Percentiles rank a stretch among this genome's conserved stretches.
These are phyloP conservation scores for Etia nguti DNA, from an alignment of 2,113 vertebrate genomes.

Conservation along the genomic window DNA sequence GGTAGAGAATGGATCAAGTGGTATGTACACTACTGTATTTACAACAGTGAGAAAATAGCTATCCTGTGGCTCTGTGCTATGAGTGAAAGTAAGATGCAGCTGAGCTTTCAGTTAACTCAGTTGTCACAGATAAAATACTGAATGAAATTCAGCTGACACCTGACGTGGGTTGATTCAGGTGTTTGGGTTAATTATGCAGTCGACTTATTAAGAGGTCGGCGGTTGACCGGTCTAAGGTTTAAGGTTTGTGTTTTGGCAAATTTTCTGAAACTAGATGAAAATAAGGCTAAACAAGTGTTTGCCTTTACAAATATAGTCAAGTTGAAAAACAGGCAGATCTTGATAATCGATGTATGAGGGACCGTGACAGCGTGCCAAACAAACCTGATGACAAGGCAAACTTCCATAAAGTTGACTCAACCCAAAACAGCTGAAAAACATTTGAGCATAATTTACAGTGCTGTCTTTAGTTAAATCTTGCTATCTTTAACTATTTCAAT, in stretches of 20 bases:
- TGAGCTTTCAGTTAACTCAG: background rate
- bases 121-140: background rate
- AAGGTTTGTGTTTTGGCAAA: background rate
- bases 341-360: background rate
- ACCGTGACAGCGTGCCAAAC: background rate
- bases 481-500: background rate
- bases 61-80: background rate
- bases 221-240: background rate
- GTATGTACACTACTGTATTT: background rate
- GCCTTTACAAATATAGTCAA: background rate
- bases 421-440: background rate
- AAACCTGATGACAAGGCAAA: background rate
- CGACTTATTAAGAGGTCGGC: background rate
- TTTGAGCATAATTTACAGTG: background rate
- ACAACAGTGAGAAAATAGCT: background rate
- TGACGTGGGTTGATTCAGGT: background rate
- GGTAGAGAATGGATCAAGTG: slow-evolving; percentile 10
- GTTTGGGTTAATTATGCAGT: background rate
- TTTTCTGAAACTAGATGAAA: background rate
- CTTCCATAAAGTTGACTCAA: background rate
- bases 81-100: background rate
- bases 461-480: background rate
- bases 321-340: background rate
- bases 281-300: background rate
- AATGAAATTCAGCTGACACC: background rate